phyloP scores from a whole-genome alignment of 2,888 invertebrate species.

The Cryptocheilus praepositus region DNA sequence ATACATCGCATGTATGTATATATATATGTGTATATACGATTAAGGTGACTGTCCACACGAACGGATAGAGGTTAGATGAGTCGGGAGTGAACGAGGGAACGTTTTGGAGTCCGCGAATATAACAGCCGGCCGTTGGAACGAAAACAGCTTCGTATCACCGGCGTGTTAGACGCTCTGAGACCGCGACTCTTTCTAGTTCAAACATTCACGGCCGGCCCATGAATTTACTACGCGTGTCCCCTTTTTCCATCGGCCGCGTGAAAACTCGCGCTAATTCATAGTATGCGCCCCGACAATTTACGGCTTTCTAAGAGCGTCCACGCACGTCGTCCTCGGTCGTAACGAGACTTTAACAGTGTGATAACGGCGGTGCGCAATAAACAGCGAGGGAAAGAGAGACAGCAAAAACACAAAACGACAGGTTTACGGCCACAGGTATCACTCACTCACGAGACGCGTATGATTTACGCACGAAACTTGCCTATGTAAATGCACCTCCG shows the following conservation, averaged over 20 bases:
- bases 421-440: conserved; percentile 63
- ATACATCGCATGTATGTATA: conserved; percentile 34
- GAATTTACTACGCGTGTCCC: neutral
- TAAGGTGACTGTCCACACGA: conserved; percentile 52
- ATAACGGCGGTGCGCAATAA: conserved; percentile 59
- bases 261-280: conserved; percentile 18
- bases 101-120: conserved; percentile 34
- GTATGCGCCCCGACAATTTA: conserved; percentile 1
- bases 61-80: conserved; percentile 35
- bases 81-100: conserved; percentile 35
- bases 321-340: conserved; percentile 43
- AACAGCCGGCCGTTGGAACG: conserved; percentile 41
- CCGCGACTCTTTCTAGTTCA: conserved; percentile 17
- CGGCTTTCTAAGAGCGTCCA: conserved; percentile 57
- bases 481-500: conserved; percentile 56
- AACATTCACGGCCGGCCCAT: neutral
- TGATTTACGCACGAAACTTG: conserved; percentile 54
- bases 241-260: conserved; percentile 12
- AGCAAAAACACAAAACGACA: conserved; percentile 59
- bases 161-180: conserved; percentile 56
- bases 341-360: conserved; percentile 54
- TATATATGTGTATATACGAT: conserved; percentile 45
- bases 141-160: conserved; percentile 44
- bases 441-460: conserved; percentile 55
- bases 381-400: conserved; percentile 37